Base-by-base conservation (phyloP, 1,140 invertebrate genomes). In the Centruroides sculpturatus region DNA sequence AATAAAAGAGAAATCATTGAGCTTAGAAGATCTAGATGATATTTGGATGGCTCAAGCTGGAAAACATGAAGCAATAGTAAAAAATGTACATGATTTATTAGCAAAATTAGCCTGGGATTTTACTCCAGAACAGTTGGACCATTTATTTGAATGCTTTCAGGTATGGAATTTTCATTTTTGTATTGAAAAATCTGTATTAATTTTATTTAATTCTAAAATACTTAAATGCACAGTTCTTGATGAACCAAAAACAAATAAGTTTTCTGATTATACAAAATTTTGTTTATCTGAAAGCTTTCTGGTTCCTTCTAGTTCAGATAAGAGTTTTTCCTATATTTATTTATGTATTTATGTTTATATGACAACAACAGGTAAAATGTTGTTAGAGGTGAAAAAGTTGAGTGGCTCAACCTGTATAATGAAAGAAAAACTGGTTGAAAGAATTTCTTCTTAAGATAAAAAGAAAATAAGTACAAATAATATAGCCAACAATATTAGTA, bases 41-140 rank as follows among this genome's bases (percentile, higher is more conserved):
- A 86, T 98, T 55, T 98, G 94, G 94, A 85, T 88, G 47, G 92
- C 93, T 8, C 94, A 98, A 74, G 87, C 85, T 55, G 92, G 89
- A 1, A 94, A 94, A 76, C 91, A 95, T 71, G 92, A 94, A 72
- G 89, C 91, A 0, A 96, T 95, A 67, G 91, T 94, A 1, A 95
- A 95, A 74, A 98, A 98, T 75, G 86, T 98, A 49, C 94, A 98
- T 72, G 94, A 98, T 72, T 75, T 98, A 60, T 75, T 98, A 54
- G 93, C 94, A 0, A 98, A 98, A 75, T 76, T 98, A 47, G 94
- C 94, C 0, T 98, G 93, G 93, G 93, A 98, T 75, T 98, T 98
- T 72, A 92, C 89, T 61, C 89, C 92, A 7, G 92, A 96, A 74
- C 94, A 98, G 74, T 77, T 98, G 6, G 93, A 98, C 73, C 93